Percentiles rank a stretch among this genome's conserved stretches.
phyloP scores from a whole-genome alignment of 2,888 invertebrate genomes.

The Dynastes grantii region DNA sequence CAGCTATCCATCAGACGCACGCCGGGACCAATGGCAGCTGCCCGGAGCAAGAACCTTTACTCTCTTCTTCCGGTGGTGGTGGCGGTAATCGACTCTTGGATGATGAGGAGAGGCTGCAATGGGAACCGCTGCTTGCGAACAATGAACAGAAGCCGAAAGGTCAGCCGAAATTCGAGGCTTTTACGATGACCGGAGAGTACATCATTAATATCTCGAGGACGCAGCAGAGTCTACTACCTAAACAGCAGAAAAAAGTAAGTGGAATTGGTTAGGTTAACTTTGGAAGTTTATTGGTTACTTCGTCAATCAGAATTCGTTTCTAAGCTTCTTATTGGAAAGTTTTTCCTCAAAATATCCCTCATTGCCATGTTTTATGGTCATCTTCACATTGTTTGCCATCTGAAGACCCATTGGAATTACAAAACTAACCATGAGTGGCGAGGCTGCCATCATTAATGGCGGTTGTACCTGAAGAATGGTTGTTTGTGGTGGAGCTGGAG shows the following conservation, averaged over 20 bases:
- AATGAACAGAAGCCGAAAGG: constrained; percentile 60
- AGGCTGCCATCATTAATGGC: constrained; percentile 76
- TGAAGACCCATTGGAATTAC: constrained; percentile 68
- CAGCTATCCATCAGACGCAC: constrained; percentile 64
- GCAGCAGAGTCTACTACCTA: constrained; percentile 79
- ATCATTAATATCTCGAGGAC: constrained; percentile 93
- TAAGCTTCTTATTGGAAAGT: constrained; percentile 88
- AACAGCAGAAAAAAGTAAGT: constrained; percentile 75
- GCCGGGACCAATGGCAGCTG: constrained; percentile 75
- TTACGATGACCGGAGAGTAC: constrained; percentile 98
- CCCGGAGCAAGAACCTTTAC: constrained; percentile 71
- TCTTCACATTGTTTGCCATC: constrained; percentile 67
- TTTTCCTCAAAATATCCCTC: constrained; percentile 81
- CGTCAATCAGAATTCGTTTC: constrained; percentile 78
- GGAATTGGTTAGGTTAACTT: not conserved
- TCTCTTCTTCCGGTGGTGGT: constrained; percentile 60
- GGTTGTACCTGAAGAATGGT: constrained; percentile 69
- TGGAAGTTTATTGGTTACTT: not conserved
- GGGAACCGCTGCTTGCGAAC: constrained; percentile 72
- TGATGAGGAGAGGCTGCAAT: constrained; percentile 72
- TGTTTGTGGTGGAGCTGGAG: constrained; percentile 60
- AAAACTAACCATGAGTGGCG: constrained; percentile 71
- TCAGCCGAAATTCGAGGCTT: constrained; percentile 86
- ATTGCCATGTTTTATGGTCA: constrained; percentile 71
- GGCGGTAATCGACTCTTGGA: constrained; percentile 63